Base-by-base conservation (phyloP, 2,888 invertebrate genomes). In the Acronicta leporina region DNA sequence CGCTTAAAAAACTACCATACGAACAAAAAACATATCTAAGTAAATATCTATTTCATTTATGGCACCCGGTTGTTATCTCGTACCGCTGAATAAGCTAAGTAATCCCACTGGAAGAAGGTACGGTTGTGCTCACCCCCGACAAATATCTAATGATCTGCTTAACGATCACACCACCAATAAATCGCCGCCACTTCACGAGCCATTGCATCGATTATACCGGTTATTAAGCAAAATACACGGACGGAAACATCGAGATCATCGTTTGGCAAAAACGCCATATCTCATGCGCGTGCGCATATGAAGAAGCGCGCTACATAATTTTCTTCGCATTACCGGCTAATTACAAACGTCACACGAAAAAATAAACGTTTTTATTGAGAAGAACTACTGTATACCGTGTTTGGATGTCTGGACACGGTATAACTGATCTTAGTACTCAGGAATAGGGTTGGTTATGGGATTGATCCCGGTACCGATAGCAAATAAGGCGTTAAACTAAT, bases 211-310 rank as follows among this genome's bases (percentile, higher is more conserved):
- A 90, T 90, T 89, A 90, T 84, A 88, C 82, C 83, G 86, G 86
- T 89, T 87, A 88, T 89, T 89, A 87, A 88, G 79, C 84, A 87
- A 85, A 84, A 87, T 85, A 76, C 75, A 84, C 81, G 77, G 68
- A 80, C 84, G 89, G 90, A 89, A 91, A 89, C 84, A 80, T 81
- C 78, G 85, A 87, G 89, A 91, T 85, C 86, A 86, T 79, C 80
- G 73, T 68, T 63, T 57, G 62, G 81, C 77, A 88, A 87, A 87
- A 86, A 85, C 73, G 33, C 54, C 74, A 79, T 80, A 82, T 83
- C 77, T 81, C 80, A 77, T 73, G 81, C 81, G 83, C 83, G 80
- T 79, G 83, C 83, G 86, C 81, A 79, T 77, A 79, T 78, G 73
- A 75, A 78, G 73, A 75, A 75, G 80, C 65, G 75, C 77, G 77